phyloP scores from a whole-genome alignment of 2,888 invertebrate species.

The Nymphalis polychloros region DNA sequence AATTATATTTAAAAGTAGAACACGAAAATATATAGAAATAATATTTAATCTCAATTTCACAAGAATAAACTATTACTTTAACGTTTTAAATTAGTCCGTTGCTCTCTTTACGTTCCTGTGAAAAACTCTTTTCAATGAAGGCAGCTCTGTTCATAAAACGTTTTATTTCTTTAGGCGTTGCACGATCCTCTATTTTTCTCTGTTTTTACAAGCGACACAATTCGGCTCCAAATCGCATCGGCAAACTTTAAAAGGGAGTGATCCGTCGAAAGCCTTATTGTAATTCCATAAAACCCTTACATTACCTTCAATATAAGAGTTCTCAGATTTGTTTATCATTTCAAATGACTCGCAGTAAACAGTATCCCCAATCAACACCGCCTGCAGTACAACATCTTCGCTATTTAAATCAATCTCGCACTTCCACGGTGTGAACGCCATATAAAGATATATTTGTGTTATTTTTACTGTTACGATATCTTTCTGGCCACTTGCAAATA shows the following conservation, averaged over 20 bases:
- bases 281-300: constrained; percentile 64
- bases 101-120: background rate
- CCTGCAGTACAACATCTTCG: constrained; percentile 49
- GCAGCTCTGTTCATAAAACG: background rate
- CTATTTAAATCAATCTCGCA: constrained; percentile 53
- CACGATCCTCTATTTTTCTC: constrained; percentile 21
- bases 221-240: constrained; percentile 59
- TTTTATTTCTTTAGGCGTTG: constrained; percentile 17
- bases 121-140: background rate
- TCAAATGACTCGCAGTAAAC: constrained; percentile 59
- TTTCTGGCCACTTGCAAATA: constrained; percentile 56
- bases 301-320: constrained; percentile 52
- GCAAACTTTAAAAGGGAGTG: constrained; percentile 56
- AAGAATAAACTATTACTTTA: background rate
- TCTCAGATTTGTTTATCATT: constrained; percentile 54
- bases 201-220: constrained; percentile 51
- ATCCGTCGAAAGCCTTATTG: constrained; percentile 62
- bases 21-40: background rate
- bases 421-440: constrained; percentile 72
- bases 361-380: constrained; percentile 54
- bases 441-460: constrained; percentile 68
- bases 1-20: background rate
- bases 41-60: background rate
- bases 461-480: constrained; percentile 57
- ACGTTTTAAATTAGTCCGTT: background rate